phyloP scores from a whole-genome alignment of 2,113 vertebrate species.

The Mungos mungo region DNA sequence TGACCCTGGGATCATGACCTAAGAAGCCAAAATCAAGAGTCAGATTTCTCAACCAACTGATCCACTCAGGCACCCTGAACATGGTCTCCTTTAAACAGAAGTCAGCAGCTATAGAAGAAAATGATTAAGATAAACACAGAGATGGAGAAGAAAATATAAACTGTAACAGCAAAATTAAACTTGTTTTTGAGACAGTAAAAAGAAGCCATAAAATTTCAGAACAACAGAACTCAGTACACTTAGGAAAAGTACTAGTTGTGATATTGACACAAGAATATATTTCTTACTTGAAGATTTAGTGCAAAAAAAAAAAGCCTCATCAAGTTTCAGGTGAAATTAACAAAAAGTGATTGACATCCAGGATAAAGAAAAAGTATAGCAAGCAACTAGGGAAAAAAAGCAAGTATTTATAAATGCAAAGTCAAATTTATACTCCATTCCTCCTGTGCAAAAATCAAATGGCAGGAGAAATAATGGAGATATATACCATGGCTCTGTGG shows the following conservation, averaged over 20 bases:
- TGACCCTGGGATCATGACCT: too few species aligned
- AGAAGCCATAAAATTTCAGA: neutral
- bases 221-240: neutral
- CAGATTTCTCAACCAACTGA: too few species aligned
- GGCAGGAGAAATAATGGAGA: neutral
- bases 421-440: neutral
- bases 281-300: neutral
- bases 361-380: neutral
- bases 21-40: too few species aligned
- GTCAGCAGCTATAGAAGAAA: neutral
- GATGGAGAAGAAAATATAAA: neutral
- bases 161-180: neutral
- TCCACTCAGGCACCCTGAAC: neutral
- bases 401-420: neutral
- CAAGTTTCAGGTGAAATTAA: neutral
- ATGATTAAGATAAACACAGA: neutral
- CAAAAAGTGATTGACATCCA: neutral
- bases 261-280: neutral
- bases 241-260: neutral
- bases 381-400: neutral
- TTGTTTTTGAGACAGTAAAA: neutral
- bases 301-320: neutral
- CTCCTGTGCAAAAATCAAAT: neutral
- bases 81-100: neutral
- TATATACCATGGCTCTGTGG: neutral